A percentile compares a stretch with the other conserved stretches of the same genome.
Evolutionary conservation across 2,888 invertebrate genomes (phyloP).

Genomic region (Synanthedon myopaeformis): DNA sequence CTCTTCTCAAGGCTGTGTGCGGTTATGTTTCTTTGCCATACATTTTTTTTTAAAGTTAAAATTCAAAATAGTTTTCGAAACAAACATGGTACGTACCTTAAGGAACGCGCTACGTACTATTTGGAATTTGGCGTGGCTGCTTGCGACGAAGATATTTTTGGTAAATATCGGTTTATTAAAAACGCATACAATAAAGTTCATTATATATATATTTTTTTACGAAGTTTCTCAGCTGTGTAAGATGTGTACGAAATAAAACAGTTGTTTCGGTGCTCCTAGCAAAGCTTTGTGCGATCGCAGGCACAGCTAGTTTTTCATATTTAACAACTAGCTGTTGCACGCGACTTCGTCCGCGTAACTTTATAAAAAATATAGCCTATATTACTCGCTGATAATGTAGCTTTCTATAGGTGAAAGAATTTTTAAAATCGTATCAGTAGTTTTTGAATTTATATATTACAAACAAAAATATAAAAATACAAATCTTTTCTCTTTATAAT

Average conservation of each 20-base stretch:
- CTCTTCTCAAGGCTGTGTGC: constrained; percentile 19
- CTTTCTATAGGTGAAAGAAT: too few species aligned
- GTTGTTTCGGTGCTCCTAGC: constrained; percentile 26
- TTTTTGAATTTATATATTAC: too few species aligned
- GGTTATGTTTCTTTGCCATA: constrained; percentile 6
- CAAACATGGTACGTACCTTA: constrained; percentile 38
- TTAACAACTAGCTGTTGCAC: too few species aligned
- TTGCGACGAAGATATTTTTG: constrained; percentile 55
- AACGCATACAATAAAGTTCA: constrained; percentile 16
- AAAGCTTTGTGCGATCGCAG: too few species aligned
- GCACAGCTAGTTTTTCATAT: too few species aligned
- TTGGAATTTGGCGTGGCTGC: constrained; percentile 56
- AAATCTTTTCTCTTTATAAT: too few species aligned
- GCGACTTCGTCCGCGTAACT: too few species aligned
- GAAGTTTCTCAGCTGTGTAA: constrained; percentile 45
- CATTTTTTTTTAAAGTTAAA: too few species aligned
- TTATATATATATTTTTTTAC: constrained; percentile 56
- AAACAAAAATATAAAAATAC: too few species aligned
- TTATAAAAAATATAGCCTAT: too few species aligned
- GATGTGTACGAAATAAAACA: constrained; percentile 21
- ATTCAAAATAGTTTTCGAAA: background rate
- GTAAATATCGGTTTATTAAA: constrained; percentile 23
- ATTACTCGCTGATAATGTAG: too few species aligned
- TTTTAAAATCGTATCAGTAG: too few species aligned
- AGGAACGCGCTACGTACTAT: constrained; percentile 35